Evolutionary conservation across 2,113 vertebrate species (phyloP).

Genomic region (Salvelinus namaycush): DNA sequence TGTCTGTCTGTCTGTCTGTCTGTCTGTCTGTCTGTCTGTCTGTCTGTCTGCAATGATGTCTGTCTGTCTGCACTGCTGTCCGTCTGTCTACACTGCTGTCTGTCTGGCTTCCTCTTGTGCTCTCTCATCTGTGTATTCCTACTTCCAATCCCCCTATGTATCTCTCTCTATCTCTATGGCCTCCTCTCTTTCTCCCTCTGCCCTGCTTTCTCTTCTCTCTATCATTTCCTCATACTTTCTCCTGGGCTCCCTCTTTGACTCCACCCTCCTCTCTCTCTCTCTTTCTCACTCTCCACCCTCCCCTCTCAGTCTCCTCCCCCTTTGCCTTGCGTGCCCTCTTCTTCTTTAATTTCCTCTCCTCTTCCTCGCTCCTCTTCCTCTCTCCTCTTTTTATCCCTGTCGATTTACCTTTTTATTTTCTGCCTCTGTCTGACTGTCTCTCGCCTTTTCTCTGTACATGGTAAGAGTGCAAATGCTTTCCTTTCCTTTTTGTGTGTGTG

Average conservation of each 20-base stretch:
- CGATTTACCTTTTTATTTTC: background rate
- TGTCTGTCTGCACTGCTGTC: slow-evolving; percentile 18
- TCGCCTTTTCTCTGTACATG: background rate
- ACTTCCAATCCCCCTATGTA: slow-evolving; percentile 9
- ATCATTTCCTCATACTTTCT: slow-evolving; percentile 37
- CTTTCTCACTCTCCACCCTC: slow-evolving; percentile 51
- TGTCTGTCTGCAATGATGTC: background rate
- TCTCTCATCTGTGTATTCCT: background rate
- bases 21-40: background rate
- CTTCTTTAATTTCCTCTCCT: background rate
- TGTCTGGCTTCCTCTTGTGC: slow-evolving; percentile 26
- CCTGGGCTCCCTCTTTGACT: slow-evolving; percentile 32
- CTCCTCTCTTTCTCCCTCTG: slow-evolving; percentile 3
- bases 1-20: slow-evolving; percentile 19
- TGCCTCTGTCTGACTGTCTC: background rate
- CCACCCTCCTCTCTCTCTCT: slow-evolving; percentile 6
- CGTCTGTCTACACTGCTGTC: slow-evolving; percentile 12
- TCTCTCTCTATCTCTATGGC: slow-evolving; percentile 16
- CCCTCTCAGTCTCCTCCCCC: slow-evolving; percentile 52
- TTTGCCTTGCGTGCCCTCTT: background rate
- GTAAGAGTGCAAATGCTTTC: too few species aligned
- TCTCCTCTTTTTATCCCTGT: slow-evolving; percentile 13
- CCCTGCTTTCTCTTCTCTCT: background rate
- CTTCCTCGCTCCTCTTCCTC: background rate
- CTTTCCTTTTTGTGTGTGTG: too few species aligned